These are phyloP conservation scores for Ethmia dodecea DNA, from an alignment of 2,888 invertebrate genomes.

Conservation along the genomic window DNA sequence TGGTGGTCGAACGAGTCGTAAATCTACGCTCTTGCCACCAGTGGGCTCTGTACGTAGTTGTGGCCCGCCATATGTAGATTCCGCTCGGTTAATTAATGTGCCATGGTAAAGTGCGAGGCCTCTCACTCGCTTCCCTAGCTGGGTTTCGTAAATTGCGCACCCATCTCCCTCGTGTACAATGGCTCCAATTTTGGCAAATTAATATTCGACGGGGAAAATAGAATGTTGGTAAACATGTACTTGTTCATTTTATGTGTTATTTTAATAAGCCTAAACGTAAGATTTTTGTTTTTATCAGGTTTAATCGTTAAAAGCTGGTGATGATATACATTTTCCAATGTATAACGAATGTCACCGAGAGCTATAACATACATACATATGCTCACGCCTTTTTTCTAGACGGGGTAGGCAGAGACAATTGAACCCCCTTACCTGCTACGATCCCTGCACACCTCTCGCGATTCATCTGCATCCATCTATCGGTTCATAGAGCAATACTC, in stretches of 20 bases:
- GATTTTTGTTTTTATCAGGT: too few relatives aligned
- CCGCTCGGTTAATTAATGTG: conserved; percentile 73
- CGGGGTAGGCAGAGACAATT: too few relatives aligned
- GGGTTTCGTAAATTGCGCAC: conserved; percentile 68
- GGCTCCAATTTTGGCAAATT: conserved; percentile 59
- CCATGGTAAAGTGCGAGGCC: conserved; percentile 66
- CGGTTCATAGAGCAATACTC: too few relatives aligned
- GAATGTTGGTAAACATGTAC: conserved; percentile 24
- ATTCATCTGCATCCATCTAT: too few relatives aligned
- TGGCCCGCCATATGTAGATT: conserved; percentile 69
- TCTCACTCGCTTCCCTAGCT: conserved; percentile 54
- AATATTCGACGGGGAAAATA: conserved; percentile 47
- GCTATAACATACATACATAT: too few relatives aligned
- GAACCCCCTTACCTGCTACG: too few relatives aligned
- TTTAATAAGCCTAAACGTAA: too few relatives aligned
- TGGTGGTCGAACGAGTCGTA: conserved; percentile 73
- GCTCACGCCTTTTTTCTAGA: too few relatives aligned
- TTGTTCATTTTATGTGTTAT: conserved; percentile 13
- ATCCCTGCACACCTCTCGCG: too few relatives aligned
- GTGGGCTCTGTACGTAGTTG: conserved; percentile 62
- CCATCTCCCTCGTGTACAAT: conserved; percentile 62
- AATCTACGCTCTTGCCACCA: conserved; percentile 70
- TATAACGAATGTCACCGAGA: too few relatives aligned
- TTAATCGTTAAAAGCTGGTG: too few relatives aligned
- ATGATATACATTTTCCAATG: too few relatives aligned